phyloP scores from a whole-genome alignment of 2,113 vertebrate genomes.

The Myrmophylax atrothorax region DNA sequence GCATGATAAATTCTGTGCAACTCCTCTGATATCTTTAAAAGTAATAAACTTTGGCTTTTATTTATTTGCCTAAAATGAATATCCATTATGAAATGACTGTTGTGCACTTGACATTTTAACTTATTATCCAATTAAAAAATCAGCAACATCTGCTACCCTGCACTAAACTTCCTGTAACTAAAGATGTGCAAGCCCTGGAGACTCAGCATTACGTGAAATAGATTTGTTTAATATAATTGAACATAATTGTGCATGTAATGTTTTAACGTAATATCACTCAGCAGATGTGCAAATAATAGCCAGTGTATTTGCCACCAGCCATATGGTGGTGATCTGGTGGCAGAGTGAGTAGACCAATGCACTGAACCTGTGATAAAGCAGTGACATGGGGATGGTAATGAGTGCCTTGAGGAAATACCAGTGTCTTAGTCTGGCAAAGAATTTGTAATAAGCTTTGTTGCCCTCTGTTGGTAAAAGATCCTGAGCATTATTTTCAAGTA shows the following conservation, averaged over 20 bases:
- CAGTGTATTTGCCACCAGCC: slow-evolving; percentile 68
- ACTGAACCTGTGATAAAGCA: background rate
- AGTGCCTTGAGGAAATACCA: background rate
- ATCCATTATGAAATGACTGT: slow-evolving; percentile 29
- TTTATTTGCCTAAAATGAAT: slow-evolving; percentile 41
- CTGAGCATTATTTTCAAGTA: background rate
- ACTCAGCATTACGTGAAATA: slow-evolving; percentile 72
- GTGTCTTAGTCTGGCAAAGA: background rate
- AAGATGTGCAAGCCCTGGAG: slow-evolving; percentile 72
- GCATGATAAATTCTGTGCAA: background rate
- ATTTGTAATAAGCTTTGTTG: background rate
- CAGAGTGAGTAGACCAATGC: background rate
- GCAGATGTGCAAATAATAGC: slow-evolving; percentile 80
- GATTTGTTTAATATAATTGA: slow-evolving; percentile 81
- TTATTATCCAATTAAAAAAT: slow-evolving; percentile 69
- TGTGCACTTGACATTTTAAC: slow-evolving; percentile 67
- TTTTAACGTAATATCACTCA: slow-evolving; percentile 76
- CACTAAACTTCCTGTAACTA: slow-evolving; percentile 77
- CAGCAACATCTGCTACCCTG: slow-evolving; percentile 72
- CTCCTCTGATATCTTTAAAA: background rate
- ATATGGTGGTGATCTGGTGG: slow-evolving; percentile 51
- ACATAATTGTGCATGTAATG: slow-evolving; percentile 79
- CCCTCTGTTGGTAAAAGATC: background rate
- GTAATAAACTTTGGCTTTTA: background rate
- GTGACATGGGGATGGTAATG: background rate